Evolutionary conservation across 2,797 vertebrate species (phyloP).

Genomic region (Semaprochilodus insignis): DNA sequence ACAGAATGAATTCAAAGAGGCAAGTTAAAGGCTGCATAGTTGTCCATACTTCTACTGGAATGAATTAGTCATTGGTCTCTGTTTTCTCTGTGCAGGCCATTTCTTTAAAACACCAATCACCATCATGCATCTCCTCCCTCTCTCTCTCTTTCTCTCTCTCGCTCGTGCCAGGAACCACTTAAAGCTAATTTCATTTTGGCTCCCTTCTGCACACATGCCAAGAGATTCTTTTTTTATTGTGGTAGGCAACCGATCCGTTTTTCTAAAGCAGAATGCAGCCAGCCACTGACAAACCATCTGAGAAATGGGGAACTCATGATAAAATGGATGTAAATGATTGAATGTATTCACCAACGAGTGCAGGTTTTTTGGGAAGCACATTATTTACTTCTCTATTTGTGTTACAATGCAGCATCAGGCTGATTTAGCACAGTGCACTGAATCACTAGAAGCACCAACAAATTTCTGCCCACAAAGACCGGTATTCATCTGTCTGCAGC

Average conservation of each 20-base stretch:
- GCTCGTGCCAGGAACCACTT: conserved; percentile 55
- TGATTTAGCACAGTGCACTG: not conserved
- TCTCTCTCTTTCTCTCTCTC: conserved; percentile 10
- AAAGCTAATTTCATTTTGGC: conserved; percentile 59
- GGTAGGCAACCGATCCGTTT: conserved; percentile 29
- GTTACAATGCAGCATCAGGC: not conserved
- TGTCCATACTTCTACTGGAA: conserved; percentile 20
- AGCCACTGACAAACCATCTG: conserved; percentile 8
- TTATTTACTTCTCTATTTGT: not conserved
- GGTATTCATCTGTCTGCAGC: not conserved
- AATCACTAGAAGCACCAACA: conserved; percentile 5
- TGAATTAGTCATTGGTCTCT: conserved; percentile 22
- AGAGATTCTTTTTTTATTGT: conserved; percentile 38
- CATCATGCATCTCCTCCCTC: conserved; percentile 9
- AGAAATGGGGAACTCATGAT: not conserved
- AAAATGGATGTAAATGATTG: conserved; percentile 8
- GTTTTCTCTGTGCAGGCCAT: conserved; percentile 6
- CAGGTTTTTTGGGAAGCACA: not conserved
- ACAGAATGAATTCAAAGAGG: not conserved
- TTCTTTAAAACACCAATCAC: conserved; percentile 31
- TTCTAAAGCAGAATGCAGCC: conserved; percentile 9
- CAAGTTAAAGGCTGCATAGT: conserved; percentile 6
- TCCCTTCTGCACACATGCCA: conserved; percentile 45
- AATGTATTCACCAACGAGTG: not conserved
- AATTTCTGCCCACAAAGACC: not conserved